Conservation (phyloP, 1,140 invertebrate genomes). For the Leptestheria dahalacensis region DNA sequence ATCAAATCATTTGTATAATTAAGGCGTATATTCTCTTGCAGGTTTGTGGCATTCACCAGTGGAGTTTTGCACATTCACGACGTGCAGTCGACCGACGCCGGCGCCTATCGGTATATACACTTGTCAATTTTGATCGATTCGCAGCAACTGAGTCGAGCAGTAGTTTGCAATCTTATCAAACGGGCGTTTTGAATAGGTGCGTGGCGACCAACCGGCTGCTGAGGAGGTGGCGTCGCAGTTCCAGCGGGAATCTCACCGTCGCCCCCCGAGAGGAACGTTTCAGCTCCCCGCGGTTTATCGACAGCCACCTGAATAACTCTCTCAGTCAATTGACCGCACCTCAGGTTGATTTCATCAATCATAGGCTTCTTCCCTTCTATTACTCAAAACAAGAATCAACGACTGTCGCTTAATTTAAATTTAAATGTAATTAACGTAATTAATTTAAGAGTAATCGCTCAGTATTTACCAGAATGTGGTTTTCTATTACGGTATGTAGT, state of each 20-base stretch:
- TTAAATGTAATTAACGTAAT: too few relatives aligned
- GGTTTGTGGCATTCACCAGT: slow-evolving; percentile 34
- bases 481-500: too few relatives aligned
- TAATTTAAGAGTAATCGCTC: too few relatives aligned
- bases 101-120: slow-evolving; percentile 32
- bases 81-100: slow-evolving; percentile 37
- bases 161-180: neutral
- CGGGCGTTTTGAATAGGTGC: neutral
- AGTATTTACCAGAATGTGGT: too few relatives aligned
- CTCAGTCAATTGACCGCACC: too few relatives aligned
- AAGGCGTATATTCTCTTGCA: slow-evolving; percentile 17
- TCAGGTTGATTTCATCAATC: too few relatives aligned
- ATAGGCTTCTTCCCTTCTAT: too few relatives aligned
- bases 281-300: too few relatives aligned
- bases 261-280: slow-evolving; percentile 26
- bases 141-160: neutral
- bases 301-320: too few relatives aligned
- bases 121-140: neutral
- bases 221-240: neutral
- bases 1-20: neutral
- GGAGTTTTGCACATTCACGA: slow-evolving; percentile 40
- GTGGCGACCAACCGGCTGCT: neutral
- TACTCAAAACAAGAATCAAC: too few relatives aligned
- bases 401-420: too few relatives aligned
- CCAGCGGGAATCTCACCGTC: neutral